Evolutionary conservation across 2,888 invertebrate genomes (phyloP), one percentile per base, ranked within the genome.

Genomic region (Lissocephala sabroskyi): DNA sequence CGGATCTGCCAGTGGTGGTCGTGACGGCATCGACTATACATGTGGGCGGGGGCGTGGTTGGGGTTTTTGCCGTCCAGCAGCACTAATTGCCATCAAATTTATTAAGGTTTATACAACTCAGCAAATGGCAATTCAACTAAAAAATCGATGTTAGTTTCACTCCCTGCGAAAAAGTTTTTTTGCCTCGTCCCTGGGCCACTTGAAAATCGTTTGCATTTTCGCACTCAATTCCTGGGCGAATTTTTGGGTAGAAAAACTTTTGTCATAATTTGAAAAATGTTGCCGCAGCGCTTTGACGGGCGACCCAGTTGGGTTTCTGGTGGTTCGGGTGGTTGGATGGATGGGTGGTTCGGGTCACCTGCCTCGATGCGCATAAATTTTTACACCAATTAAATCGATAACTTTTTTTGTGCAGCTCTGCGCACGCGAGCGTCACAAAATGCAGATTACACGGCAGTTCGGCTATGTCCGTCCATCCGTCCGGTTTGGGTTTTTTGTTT

Each of bases 331-430:
- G 14, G 10, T 16, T 35, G 35, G 14, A 32, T 7, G 29, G 30
- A n/a, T n/a, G 13, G 10, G 11, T 32, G 2, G 30, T 32, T 7
- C 30, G 4, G 1, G 10, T 13, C 43, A 19, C 30, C 52, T 36
- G 40, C 35, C 43, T 26, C 26, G 37, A 19, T 35, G 54, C 39
- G 54, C 55, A 49, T 49, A 61, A 49, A 44, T 33, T 55, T 54
- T 49, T 49, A 36, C 48, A 48, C 44, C 48, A 52, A 59, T 59
- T 46, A 56, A 56, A 59, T 61, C 59, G 52, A 59, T 59, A 56
- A 41, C 45, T 48, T 46, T 56, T 46, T 49, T 52, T 47, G 58
- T 13, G 30, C 30, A 35, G 14, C 10, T 16, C 16, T 35, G 4
- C 7, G 35, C 53, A 52, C 28, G 47, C 29, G 43, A 36, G 43